Conservation (phyloP, 2,797 vertebrate species). For the Octomys mimax region DNA sequence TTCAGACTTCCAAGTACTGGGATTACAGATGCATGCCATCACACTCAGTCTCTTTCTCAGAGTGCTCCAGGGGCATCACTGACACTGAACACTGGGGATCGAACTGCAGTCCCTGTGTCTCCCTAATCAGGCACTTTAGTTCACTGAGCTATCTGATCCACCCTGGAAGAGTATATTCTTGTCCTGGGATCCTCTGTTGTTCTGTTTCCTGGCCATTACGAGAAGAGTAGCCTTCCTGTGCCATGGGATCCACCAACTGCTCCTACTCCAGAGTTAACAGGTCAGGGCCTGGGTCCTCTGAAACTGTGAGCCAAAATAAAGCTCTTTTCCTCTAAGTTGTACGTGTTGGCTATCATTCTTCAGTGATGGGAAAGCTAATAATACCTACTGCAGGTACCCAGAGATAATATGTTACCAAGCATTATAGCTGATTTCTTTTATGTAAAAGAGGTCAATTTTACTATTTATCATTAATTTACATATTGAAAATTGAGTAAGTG, state of each 20-base stretch:
- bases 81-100: too few relatives aligned
- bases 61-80: too few relatives aligned
- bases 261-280: not conserved
- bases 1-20: too few relatives aligned
- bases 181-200: too few relatives aligned
- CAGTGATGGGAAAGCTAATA: not conserved
- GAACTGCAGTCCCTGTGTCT: too few relatives aligned
- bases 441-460: not conserved
- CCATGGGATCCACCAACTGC: not conserved
- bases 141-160: too few relatives aligned
- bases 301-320: not conserved
- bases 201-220: not conserved
- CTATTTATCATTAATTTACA: conserved; percentile 19
- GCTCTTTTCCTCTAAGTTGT: not conserved
- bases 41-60: too few relatives aligned
- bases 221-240: not conserved
- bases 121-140: too few relatives aligned
- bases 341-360: not conserved
- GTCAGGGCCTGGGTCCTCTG: not conserved
- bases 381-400: not conserved
- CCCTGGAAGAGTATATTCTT: not conserved
- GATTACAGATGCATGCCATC: too few relatives aligned
- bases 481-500: not conserved
- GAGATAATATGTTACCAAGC: not conserved
- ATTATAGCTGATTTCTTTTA: not conserved